Percentiles rank a stretch among this genome's conserved stretches.
These are phyloP conservation scores for Leuciscus idus DNA, from an alignment of 2,113 vertebrate species.

Conservation along the genomic window DNA sequence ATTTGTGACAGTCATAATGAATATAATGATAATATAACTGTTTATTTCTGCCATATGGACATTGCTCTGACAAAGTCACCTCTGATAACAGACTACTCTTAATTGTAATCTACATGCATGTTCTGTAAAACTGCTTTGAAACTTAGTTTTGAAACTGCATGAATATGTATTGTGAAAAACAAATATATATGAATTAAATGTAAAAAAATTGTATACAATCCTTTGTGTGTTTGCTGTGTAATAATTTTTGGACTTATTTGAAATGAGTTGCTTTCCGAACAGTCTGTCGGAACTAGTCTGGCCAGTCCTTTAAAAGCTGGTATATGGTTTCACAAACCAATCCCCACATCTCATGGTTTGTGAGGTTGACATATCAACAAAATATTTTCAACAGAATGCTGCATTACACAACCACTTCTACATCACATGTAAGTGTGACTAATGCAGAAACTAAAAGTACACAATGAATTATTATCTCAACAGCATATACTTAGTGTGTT, in stretches of 20 bases:
- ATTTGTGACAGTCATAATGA: neutral
- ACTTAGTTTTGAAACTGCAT: too few species aligned
- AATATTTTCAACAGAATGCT: neutral
- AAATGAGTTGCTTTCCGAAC: neutral
- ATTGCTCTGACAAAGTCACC: too few species aligned
- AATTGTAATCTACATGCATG: too few species aligned
- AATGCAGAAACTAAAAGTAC: conserved; percentile 9
- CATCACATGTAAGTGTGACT: neutral
- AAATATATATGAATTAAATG: too few species aligned
- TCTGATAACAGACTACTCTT: too few species aligned
- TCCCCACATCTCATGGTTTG: neutral
- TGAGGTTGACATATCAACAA: neutral
- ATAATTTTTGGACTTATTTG: neutral
- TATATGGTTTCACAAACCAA: neutral
- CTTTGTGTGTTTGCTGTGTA: neutral
- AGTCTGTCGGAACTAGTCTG: neutral
- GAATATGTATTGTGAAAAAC: too few species aligned
- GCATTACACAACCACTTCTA: neutral
- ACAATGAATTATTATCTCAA: neutral
- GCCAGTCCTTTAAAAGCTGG: neutral
- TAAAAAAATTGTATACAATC: neutral
- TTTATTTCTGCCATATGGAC: too few species aligned
- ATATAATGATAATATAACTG: too few species aligned
- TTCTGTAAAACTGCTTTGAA: too few species aligned
- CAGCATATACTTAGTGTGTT: neutral